These are phyloP conservation scores for Polietes domitor DNA, from an alignment of 2,888 invertebrate species.

Conservation along the genomic window DNA sequence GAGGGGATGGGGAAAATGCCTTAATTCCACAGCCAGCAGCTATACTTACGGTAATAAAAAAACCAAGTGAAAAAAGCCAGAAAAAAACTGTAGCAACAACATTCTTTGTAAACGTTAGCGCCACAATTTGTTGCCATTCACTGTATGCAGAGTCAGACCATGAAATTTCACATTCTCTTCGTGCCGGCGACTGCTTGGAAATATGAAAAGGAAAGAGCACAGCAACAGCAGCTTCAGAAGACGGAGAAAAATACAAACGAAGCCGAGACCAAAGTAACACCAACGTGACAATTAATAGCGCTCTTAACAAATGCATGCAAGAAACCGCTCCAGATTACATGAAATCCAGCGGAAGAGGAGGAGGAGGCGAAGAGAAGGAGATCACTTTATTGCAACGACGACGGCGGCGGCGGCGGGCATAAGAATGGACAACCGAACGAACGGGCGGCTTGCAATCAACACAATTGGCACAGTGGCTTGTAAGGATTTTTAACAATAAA, in stretches of 20 bases:
- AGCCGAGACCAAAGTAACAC: slow-evolving; percentile 35
- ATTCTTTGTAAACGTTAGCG: slow-evolving; percentile 59
- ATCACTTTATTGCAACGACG: background rate
- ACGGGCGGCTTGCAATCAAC: background rate
- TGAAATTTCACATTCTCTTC: slow-evolving; percentile 55
- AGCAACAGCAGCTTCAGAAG: background rate
- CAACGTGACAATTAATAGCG: slow-evolving; percentile 54
- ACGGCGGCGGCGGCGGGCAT: too few relatives aligned
- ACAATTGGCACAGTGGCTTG: background rate
- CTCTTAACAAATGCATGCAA: slow-evolving; percentile 38
- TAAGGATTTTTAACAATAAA: too few relatives aligned
- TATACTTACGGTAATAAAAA: background rate
- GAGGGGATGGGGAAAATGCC: background rate
- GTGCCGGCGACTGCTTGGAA: background rate
- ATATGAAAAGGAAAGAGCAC: background rate
- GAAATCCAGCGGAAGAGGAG: background rate
- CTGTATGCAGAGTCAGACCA: slow-evolving; percentile 51
- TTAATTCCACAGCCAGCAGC: slow-evolving; percentile 2
- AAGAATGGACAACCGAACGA: background rate
- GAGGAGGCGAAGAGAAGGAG: background rate
- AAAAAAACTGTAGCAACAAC: slow-evolving; percentile 23
- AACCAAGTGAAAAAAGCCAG: background rate
- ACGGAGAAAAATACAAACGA: background rate
- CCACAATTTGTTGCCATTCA: slow-evolving; percentile 51
- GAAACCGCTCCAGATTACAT: slow-evolving; percentile 22